Percentiles rank a stretch among this genome's conserved stretches.
phyloP scores from a whole-genome alignment of 2,113 vertebrate genomes.

The Gallinago media region DNA sequence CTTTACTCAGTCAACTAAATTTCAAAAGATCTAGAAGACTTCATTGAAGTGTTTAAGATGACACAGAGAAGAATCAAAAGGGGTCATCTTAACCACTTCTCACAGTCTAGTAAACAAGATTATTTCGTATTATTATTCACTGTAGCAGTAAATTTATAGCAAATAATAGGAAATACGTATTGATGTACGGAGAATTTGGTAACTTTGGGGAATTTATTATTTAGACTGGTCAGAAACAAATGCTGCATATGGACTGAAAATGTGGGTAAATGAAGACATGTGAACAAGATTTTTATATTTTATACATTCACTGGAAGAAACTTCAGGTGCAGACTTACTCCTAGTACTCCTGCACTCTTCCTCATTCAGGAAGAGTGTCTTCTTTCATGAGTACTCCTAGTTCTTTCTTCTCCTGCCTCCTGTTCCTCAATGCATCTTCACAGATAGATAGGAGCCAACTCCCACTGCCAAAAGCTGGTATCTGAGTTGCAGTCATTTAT shows the following conservation, averaged over 20 bases:
- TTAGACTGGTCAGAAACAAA: background rate
- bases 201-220: background rate
- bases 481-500: background rate
- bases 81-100: background rate
- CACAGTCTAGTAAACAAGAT: background rate
- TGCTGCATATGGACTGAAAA: background rate
- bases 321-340: background rate
- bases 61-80: background rate
- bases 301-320: background rate
- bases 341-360: no score
- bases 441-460: background rate
- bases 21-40: background rate
- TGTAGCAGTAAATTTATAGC: background rate
- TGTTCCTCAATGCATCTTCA: background rate
- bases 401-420: background rate
- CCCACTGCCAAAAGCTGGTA: background rate
- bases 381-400: background rate
- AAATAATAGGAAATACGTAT: slow-evolving; percentile 3
- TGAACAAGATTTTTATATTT: background rate
- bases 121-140: background rate
- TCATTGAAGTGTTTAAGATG: background rate
- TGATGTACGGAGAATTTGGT: background rate
- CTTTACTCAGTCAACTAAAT: background rate
- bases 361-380: background rate
- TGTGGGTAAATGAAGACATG: background rate